Evolutionary conservation across 2,888 invertebrate species (phyloP), one percentile per base, ranked within the genome.

Genomic region (Phymatocera aterrima): DNA sequence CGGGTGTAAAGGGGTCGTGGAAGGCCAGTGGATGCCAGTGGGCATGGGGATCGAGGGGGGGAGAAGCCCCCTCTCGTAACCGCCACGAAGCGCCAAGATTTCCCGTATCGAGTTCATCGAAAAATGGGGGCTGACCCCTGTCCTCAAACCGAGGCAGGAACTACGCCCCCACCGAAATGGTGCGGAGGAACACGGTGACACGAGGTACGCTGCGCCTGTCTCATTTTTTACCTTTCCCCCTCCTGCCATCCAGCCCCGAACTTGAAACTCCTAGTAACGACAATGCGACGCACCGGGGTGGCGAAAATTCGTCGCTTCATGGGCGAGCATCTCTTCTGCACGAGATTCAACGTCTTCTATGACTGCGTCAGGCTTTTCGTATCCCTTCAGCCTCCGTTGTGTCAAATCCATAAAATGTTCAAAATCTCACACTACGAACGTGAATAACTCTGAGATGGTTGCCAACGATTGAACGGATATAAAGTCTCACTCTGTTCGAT

Each of bases 51-150:
- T 92, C 92, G 92, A 92, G 92, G 93, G 92, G 93, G 93, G 93
- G 92, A 92, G 90, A 91, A 92, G 92, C 92, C 93, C 92, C 93
- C 92, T 92, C 93, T 92, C 92, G 92, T 92, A 92, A 90, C 88
- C 89, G 88, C 89, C 90, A 89, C 90, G 90, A 93, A 92, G 94
- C 94, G 94, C 94, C 96, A 96, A 95, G 96, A 97, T 97, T 97
- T 97, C 97, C 95, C 97, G 97, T 94, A 96, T 97, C 95, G 97
- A 97, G 95, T 96, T 97, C 94, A 95, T 97, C 93, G 97, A 97
- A 94, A 96, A 97, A 97, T 97, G 97, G 97, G 97, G 97, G 96
- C 96, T 97, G 94, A 97, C 97, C 95, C 97, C 97, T 95, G 97
- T 97, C 95, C 96, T 97, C 94, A 95, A 96, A 94, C 97, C 97